phyloP scores from a whole-genome alignment of 2,888 invertebrate genomes.

The Scaptomyza reducta region DNA sequence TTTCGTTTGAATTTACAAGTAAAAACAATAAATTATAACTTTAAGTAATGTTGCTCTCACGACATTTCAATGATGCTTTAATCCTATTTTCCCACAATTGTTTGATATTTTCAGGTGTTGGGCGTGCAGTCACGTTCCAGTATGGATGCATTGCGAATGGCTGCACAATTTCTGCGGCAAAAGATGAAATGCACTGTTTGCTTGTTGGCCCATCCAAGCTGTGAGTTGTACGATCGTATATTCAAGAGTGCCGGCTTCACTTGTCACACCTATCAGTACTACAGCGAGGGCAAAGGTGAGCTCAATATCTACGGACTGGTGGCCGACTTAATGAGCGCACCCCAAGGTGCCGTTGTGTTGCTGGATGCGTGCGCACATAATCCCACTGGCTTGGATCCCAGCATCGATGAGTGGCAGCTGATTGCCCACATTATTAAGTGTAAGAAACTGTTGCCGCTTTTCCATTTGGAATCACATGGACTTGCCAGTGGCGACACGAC shows the following conservation, averaged over 20 bases:
- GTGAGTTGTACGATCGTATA: constrained; percentile 23
- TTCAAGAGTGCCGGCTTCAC: constrained; percentile 40
- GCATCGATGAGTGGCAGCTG: constrained; percentile 55
- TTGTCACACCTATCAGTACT: constrained; percentile 47
- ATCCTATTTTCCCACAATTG: background rate
- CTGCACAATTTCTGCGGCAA: constrained; percentile 45
- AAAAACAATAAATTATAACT: too few species aligned
- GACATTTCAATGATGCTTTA: background rate
- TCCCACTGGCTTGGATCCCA: constrained; percentile 48
- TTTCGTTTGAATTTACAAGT: too few species aligned
- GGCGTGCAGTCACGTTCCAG: constrained; percentile 51
- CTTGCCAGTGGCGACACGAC: constrained; percentile 38
- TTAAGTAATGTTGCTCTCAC: too few species aligned
- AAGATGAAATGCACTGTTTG: constrained; percentile 42
- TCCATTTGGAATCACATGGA: constrained; percentile 52
- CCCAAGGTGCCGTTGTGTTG: constrained; percentile 47
- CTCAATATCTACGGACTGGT: constrained; percentile 55
- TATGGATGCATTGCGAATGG: constrained; percentile 41
- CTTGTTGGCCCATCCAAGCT: constrained; percentile 39
- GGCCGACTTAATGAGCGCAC: constrained; percentile 54
- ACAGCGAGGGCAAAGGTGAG: constrained; percentile 17
- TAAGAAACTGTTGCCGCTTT: constrained; percentile 55
- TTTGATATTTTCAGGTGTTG: constrained; percentile 28
- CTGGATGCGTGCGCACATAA: constrained; percentile 56
- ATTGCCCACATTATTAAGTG: constrained; percentile 55